Conservation (phyloP, 1,140 invertebrate genomes). For the Frieseomelitta varia region DNA sequence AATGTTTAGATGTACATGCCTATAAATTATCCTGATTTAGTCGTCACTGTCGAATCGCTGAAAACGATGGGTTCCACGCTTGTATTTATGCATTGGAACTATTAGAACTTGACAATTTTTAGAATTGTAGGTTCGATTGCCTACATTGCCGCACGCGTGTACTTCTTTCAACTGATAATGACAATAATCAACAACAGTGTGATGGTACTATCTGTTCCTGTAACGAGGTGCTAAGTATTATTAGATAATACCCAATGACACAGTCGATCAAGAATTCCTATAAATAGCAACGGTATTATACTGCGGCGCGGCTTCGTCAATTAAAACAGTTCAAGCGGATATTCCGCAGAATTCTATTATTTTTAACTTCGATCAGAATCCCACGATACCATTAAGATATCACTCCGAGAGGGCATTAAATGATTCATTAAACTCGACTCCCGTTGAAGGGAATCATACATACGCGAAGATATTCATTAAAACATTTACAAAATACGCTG, state of each 20-base stretch:
- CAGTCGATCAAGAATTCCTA: background rate
- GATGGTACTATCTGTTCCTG: too few relatives aligned
- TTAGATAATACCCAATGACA: background rate
- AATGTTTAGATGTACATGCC: background rate
- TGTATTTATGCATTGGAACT: background rate
- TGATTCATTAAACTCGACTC: background rate
- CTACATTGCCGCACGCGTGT: too few relatives aligned
- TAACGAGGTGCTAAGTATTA: background rate
- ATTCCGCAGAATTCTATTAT: background rate
- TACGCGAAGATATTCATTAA: background rate
- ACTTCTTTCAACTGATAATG: too few relatives aligned
- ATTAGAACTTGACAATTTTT: background rate
- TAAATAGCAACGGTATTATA: background rate
- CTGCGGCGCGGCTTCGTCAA: background rate
- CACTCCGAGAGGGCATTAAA: background rate
- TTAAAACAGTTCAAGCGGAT: background rate
- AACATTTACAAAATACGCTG: slow-evolving; percentile 22
- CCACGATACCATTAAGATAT: background rate
- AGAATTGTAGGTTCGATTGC: too few relatives aligned
- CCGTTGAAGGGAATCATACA: background rate
- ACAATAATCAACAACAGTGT: too few relatives aligned
- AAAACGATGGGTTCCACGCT: background rate
- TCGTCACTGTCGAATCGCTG: background rate
- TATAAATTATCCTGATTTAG: background rate
- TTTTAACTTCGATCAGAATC: slow-evolving; percentile 1